phyloP scores from a whole-genome alignment of 2,797 vertebrate genomes.

The Sphenodon punctatus region DNA sequence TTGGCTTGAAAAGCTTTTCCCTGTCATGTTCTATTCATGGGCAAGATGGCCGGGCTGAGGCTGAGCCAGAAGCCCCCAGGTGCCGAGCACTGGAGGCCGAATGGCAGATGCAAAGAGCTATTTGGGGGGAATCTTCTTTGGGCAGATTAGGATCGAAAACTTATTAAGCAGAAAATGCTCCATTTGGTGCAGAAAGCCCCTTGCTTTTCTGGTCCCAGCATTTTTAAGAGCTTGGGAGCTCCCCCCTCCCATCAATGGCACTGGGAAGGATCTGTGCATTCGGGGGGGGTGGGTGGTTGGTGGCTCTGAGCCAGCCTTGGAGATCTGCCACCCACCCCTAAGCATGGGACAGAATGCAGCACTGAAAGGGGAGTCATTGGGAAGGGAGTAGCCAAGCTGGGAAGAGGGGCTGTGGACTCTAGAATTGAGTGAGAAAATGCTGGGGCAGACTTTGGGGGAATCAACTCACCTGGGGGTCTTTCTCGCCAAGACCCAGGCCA shows the following conservation, averaged over 20 bases:
- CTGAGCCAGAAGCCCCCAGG: background rate
- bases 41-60: background rate
- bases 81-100: background rate
- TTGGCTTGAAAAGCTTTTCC: slow-evolving; percentile 51
- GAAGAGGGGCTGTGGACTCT: too few relatives aligned
- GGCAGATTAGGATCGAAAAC: slow-evolving; percentile 43
- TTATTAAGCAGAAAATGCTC: slow-evolving; percentile 57
- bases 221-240: slow-evolving; percentile 11
- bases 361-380: too few relatives aligned
- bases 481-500: too few relatives aligned
- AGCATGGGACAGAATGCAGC: too few relatives aligned
- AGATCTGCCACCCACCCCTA: too few relatives aligned
- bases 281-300: background rate
- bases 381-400: too few relatives aligned
- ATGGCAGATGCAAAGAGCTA: background rate
- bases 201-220: background rate
- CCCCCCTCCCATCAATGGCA: background rate
- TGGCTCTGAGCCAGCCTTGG: background rate
- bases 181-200: slow-evolving; percentile 61
- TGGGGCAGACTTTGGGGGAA: too few relatives aligned
- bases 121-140: slow-evolving; percentile 20
- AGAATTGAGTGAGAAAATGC: too few relatives aligned
- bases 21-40: slow-evolving; percentile 49
- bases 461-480: too few relatives aligned
- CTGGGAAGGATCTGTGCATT: background rate